A percentile compares a stretch with the other conserved stretches of the same genome.
Evolutionary conservation across 1,140 invertebrate genomes (phyloP).

Genomic region (Apocrypta bakeri): DNA sequence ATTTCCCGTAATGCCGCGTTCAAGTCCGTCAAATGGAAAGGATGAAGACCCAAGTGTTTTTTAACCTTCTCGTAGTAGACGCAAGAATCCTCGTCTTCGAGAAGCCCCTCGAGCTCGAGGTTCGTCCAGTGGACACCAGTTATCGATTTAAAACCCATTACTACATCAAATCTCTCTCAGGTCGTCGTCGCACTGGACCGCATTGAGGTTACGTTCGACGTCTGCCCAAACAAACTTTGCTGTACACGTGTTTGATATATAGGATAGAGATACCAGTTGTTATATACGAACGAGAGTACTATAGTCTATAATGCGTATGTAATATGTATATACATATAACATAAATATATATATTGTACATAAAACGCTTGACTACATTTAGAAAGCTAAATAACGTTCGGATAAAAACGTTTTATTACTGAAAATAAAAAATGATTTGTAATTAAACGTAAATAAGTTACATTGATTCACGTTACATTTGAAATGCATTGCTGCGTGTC

Average conservation of each 20-base stretch:
- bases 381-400: not conserved
- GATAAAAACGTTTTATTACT: no score
- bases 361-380: not conserved
- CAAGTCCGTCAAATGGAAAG: slow-evolving; percentile 71
- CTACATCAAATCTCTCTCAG: not conserved
- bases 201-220: slow-evolving; percentile 3
- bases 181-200: not conserved
- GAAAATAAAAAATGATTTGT: no score
- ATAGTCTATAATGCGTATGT: no score
- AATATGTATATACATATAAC: not conserved
- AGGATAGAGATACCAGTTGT: no score
- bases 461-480: no score
- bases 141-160: slow-evolving; percentile 55
- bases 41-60: slow-evolving; percentile 77
- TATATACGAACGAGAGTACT: no score
- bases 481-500: no score
- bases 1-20: slow-evolving; percentile 74
- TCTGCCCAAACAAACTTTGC: not conserved
- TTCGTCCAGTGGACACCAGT: slow-evolving; percentile 60
- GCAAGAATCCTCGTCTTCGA: slow-evolving; percentile 76
- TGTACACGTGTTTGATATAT: not conserved
- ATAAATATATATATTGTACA: not conserved
- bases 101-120: slow-evolving; percentile 62
- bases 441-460: no score
- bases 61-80: slow-evolving; percentile 74